Conservation (phyloP, 2,113 vertebrate species). For the Platysteira castanea region DNA sequence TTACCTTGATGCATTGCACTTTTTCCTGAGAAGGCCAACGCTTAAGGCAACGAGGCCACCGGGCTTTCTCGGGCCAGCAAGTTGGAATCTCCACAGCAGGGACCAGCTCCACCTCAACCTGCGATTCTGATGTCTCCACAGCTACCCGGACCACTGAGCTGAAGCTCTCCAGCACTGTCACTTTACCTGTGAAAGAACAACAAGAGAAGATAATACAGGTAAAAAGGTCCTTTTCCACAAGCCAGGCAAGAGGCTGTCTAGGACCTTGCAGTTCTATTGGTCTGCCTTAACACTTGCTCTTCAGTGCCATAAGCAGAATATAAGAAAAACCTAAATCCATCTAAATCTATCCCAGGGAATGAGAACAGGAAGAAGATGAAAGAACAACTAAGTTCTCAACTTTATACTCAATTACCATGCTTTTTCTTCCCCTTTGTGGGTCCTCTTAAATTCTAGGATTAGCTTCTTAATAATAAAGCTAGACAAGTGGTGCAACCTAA, state of each 20-base stretch:
- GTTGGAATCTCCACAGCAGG: conserved; percentile 79
- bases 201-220: not conserved
- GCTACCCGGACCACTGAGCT: conserved; percentile 67
- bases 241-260: not conserved
- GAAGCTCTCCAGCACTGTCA: conserved; percentile 68
- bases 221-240: not conserved
- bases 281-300: not conserved
- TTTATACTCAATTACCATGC: not conserved
- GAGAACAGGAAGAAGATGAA: not conserved
- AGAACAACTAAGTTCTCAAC: not conserved
- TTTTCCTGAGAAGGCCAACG: conserved; percentile 76
- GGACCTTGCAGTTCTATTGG: not conserved
- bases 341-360: not conserved
- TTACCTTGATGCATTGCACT: conserved; percentile 79
- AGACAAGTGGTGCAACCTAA: not conserved
- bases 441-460: not conserved
- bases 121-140: conserved; percentile 74
- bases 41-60: conserved; percentile 76
- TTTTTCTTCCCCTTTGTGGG: not conserved
- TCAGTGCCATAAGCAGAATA: not conserved
- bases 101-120: conserved; percentile 78
- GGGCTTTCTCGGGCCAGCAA: conserved; percentile 75
- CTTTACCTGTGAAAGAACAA: conserved; percentile 63
- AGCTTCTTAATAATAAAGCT: not conserved
- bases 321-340: not conserved